Percentiles rank a stretch among this genome's conserved stretches.
Conservation (phyloP, 2,888 invertebrate genomes). For the Drosophila cracens region DNA sequence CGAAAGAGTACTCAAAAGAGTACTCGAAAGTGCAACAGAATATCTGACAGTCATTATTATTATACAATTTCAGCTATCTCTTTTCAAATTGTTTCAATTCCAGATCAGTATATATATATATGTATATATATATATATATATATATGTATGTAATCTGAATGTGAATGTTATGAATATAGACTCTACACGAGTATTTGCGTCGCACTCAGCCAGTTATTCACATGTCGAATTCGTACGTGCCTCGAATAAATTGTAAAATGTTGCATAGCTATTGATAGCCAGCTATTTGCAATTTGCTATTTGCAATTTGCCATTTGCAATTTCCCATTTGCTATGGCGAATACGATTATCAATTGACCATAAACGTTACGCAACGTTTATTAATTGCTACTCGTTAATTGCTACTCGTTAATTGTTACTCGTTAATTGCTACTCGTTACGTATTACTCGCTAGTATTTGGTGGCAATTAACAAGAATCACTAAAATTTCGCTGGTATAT, state of each 20-base stretch:
- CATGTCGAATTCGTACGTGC: constrained; percentile 42
- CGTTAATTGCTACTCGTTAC: constrained; percentile 2
- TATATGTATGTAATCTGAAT: neutral
- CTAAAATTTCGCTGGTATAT: neutral
- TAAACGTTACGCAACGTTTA: neutral
- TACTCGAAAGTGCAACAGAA: neutral
- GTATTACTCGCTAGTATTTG: neutral
- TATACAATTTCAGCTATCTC: neutral
- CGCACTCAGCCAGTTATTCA: constrained; percentile 15
- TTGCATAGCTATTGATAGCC: constrained; percentile 20
- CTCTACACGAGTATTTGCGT: neutral
- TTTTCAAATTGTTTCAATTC: constrained; percentile 2
- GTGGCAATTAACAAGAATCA: neutral
- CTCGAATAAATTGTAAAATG: constrained; percentile 39
- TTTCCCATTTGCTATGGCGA: constrained; percentile 1
- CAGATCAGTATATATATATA: neutral
- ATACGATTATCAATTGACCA: constrained; percentile 20
- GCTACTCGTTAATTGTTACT: neutral
- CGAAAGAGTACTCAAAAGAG: neutral
- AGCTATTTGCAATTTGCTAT: neutral
- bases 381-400: neutral
- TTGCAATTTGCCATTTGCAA: neutral
- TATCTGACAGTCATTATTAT: neutral
- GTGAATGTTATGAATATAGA: constrained; percentile 11
- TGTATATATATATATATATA: neutral